Evolutionary conservation across 37 sponge, comb jelly and placozoan species (phyloP).

Genomic region (Amphimedon queenslandica): DNA sequence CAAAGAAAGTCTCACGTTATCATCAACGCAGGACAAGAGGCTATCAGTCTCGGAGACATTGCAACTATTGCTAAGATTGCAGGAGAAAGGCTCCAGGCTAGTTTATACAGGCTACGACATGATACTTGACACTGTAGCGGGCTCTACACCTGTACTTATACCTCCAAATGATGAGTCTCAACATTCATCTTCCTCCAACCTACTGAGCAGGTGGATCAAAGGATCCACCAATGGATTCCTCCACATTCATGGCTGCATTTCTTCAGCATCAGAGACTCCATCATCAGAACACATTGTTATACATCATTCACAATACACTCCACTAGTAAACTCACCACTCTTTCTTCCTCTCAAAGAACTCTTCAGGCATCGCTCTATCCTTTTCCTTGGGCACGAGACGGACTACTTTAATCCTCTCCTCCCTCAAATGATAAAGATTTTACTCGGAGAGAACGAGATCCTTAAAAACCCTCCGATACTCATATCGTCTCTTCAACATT

Average conservation of each 20-base stretch:
- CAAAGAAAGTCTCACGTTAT: neutral
- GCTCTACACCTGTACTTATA: constrained; percentile 3
- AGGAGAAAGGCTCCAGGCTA: constrained; percentile 30
- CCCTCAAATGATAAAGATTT: neutral
- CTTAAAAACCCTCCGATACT: neutral
- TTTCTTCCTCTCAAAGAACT: constrained; percentile 1
- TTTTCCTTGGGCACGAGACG: neutral
- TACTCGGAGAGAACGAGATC: neutral
- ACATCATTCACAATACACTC: too few species aligned
- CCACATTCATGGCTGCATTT: constrained; percentile 33
- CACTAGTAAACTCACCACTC: neutral
- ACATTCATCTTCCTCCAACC: neutral
- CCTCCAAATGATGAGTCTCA: too few species aligned
- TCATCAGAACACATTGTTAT: too few species aligned
- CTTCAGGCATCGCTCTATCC: neutral
- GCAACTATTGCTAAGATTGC: constrained; percentile 20
- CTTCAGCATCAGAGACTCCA: neutral
- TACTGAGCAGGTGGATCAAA: constrained; percentile 8
- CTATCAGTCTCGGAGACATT: too few species aligned
- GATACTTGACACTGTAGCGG: constrained; percentile 7
- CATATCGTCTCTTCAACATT: neutral
- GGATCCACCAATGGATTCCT: constrained; percentile 18
- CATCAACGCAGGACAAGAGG: neutral
- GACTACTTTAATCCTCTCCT: constrained; percentile 7
- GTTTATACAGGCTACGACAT: constrained; percentile 48